These are phyloP conservation scores for Phrynosoma blainvillii DNA, from an alignment of 2,113 vertebrate genomes.

Conservation along the genomic window DNA sequence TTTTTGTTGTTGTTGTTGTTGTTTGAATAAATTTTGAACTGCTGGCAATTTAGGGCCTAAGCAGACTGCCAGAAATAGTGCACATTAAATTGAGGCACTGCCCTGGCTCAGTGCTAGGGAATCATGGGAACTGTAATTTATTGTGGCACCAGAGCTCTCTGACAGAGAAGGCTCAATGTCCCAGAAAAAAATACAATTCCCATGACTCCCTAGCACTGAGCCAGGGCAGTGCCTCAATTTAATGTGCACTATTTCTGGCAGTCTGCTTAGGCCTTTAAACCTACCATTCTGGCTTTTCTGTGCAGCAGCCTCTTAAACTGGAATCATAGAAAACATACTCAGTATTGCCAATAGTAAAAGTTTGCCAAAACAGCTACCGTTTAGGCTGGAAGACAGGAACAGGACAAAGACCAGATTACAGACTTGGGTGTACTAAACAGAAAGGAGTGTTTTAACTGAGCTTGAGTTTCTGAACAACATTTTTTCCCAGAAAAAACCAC, in stretches of 20 bases:
- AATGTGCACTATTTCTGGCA: no score
- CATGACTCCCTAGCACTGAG: no score
- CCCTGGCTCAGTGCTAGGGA: no score
- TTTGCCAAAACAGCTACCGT: constrained; percentile 55
- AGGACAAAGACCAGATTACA: constrained; percentile 66
- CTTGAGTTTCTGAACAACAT: constrained; percentile 66
- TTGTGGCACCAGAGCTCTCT: no score
- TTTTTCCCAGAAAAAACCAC: constrained; percentile 1
- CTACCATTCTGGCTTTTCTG: constrained; percentile 29
- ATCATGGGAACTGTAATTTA: no score
- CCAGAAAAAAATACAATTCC: no score
- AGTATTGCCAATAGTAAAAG: constrained; percentile 29
- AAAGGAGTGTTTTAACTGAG: constrained; percentile 60
- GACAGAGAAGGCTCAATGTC: no score
- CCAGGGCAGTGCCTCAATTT: no score
- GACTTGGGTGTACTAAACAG: constrained; percentile 52
- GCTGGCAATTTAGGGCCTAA: no score
- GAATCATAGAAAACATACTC: constrained; percentile 24
- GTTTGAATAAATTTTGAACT: constrained; percentile 33
- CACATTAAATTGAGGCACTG: no score
- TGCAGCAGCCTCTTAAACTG: constrained; percentile 46
- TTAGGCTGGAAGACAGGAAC: constrained; percentile 32
- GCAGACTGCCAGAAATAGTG: no score
- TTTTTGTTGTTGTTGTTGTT: constrained; percentile 44
- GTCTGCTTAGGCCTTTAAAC: no score